phyloP scores from a whole-genome alignment of 2,797 vertebrate species.

The Ceyx erithaca region DNA sequence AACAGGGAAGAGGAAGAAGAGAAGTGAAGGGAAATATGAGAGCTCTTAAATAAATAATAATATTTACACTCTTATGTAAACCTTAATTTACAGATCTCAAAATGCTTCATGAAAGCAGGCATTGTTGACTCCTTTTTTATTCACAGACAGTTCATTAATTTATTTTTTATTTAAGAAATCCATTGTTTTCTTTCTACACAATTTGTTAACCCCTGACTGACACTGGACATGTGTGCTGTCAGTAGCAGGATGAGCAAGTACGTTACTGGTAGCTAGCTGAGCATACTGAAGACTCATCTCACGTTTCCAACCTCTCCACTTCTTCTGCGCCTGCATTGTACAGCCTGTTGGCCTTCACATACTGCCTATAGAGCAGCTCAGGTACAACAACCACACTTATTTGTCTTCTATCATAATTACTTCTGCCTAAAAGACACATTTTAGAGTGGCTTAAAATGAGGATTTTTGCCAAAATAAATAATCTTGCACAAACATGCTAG shows the following conservation, averaged over 20 bases:
- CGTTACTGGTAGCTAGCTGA: background rate
- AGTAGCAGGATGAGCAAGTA: background rate
- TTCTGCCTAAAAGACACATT: background rate
- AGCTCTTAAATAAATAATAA: constrained; percentile 61
- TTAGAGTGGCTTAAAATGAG: background rate
- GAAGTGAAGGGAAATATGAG: constrained; percentile 35
- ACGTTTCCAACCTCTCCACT: background rate
- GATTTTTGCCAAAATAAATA: background rate
- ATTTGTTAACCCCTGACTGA: constrained; percentile 12
- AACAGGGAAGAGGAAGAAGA: background rate
- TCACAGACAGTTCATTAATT: background rate
- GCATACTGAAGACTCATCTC: background rate
- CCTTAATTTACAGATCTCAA: constrained; percentile 6
- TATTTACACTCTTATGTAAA: constrained; percentile 30
- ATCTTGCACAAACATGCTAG: rapidly evolving
- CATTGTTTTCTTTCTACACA: background rate
- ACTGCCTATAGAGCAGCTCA: background rate
- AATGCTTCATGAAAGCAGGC: background rate
- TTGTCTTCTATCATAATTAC: background rate
- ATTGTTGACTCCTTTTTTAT: background rate
- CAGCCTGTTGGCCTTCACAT: background rate
- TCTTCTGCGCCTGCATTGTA: rapidly evolving
- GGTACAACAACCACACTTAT: rapidly evolving
- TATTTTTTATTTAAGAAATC: background rate
- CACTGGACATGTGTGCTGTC: background rate